Evolutionary conservation across 2,113 vertebrate genomes (phyloP).

Genomic region (Danionella cerebrum): DNA sequence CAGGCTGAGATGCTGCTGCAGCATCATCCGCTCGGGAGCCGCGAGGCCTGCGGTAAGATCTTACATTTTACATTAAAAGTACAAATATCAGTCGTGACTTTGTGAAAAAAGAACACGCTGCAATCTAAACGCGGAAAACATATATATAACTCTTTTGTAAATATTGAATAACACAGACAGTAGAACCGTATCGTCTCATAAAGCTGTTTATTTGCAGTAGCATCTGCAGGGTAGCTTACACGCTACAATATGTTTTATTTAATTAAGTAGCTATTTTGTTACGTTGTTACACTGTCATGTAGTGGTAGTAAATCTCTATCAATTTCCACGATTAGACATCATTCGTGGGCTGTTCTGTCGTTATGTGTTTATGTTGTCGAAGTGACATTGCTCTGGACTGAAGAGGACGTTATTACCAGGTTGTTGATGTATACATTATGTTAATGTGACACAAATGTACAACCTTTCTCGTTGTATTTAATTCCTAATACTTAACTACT

Average conservation of each 20-base stretch:
- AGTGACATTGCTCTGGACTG: neutral
- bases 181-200: neutral
- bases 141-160: too few species aligned
- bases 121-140: neutral
- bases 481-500: too few species aligned
- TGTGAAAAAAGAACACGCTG: neutral
- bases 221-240: neutral
- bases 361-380: neutral
- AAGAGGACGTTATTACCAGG: neutral
- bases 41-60: constrained; percentile 15
- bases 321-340: neutral
- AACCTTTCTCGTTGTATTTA: too few species aligned
- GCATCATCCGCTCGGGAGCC: neutral
- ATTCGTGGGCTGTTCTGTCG: neutral
- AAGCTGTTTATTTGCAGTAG: constrained; percentile 17
- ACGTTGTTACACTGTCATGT: neutral
- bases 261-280: neutral
- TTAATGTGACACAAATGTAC: too few species aligned
- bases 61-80: neutral
- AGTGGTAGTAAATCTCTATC: neutral
- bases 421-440: too few species aligned
- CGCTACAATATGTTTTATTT: neutral
- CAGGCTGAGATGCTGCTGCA: neutral
- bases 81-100: neutral
- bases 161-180: too few species aligned